Conservation (phyloP, 2,888 invertebrate genomes). For the Drosophila fulvimacula region DNA sequence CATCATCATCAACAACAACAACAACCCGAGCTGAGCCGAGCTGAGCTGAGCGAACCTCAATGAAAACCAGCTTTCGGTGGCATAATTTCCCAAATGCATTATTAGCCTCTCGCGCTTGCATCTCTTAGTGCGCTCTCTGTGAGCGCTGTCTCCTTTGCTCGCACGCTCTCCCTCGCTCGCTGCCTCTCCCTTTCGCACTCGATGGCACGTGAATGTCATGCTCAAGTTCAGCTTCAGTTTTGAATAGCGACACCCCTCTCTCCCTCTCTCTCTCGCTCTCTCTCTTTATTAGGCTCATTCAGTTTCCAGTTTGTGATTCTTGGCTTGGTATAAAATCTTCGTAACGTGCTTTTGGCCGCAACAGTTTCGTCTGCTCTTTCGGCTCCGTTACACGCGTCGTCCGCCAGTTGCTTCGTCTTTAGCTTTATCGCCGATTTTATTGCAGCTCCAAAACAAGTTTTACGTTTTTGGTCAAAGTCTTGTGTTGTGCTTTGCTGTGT, state of each 20-base stretch:
- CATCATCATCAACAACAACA: conserved; percentile 19
- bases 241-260: conserved; percentile 2
- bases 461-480: conserved; percentile 39
- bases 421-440: conserved; percentile 18
- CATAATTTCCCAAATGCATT: conserved; percentile 65
- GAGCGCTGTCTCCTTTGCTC: conserved; percentile 1
- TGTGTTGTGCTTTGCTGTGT: conserved; percentile 44
- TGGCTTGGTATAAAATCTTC: conserved; percentile 72
- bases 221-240: conserved; percentile 63
- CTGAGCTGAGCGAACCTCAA: conserved; percentile 36
- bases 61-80: conserved; percentile 70
- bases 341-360: conserved; percentile 62
- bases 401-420: conserved; percentile 18
- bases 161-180: conserved; percentile 8
- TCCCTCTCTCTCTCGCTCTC: conserved; percentile 27
- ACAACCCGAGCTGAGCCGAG: background rate
- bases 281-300: conserved; percentile 10
- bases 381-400: conserved; percentile 64
- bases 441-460: conserved; percentile 62
- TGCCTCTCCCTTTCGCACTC: conserved; percentile 13
- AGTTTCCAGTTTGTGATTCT: conserved; percentile 71
- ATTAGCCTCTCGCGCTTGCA: conserved; percentile 39
- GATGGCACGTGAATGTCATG: conserved; percentile 67
- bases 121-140: conserved; percentile 19
- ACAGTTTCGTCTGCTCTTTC: conserved; percentile 75